Base-by-base conservation (phyloP, 2,113 vertebrate species). In the Lynx canadensis region DNA sequence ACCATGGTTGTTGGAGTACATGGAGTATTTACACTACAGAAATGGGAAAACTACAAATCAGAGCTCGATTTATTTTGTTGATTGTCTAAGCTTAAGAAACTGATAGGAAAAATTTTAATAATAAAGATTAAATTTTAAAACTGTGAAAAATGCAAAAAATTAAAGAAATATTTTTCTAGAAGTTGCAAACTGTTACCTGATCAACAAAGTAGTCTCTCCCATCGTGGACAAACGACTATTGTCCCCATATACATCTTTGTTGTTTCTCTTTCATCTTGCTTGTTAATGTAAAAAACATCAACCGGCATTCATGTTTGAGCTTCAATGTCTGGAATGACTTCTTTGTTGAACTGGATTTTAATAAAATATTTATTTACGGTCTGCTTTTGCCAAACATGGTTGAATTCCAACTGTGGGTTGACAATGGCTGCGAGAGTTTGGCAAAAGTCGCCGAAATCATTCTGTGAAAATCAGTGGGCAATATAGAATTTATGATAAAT, bases 351-450 rank as follows among this genome's bases (percentile, higher is more conserved):
- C 9, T 89, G 60, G 85, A 79, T 73, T 79, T 81, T 78, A 86
- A 95, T 52, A n/a, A 97, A 48, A 73, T 57, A 66, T 78, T 89
- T 89, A 81, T 79, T 92, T 74, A 7, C 76, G 36, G 65, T 89
- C 55, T 66, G 18, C 68, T 60, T 89, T 94, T 93, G 21, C 45
- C 52, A 92, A 89, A 88, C 69, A 57, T 57, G 13, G 23, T n/a
- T 95, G 63, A 91, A 84, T 71, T 91, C 19, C 33, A 95, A 12
- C 21, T 55, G 10, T 73, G 27, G 36, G 41, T 65, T 96, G 25
- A 16, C 52, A 50, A 29, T 45, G 45, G 48, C 76, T 80, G 71
- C 21, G 57, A 83, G 14, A 68, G 21, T 48, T 36, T 66, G 5
- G 50, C 48, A 85, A 85, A 91, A 93, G 81, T 92, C 52, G 78